Evolutionary conservation across 1,140 invertebrate genomes (phyloP), one percentile per base, ranked within the genome.

Genomic region (Ditylenchus dipsaci): DNA sequence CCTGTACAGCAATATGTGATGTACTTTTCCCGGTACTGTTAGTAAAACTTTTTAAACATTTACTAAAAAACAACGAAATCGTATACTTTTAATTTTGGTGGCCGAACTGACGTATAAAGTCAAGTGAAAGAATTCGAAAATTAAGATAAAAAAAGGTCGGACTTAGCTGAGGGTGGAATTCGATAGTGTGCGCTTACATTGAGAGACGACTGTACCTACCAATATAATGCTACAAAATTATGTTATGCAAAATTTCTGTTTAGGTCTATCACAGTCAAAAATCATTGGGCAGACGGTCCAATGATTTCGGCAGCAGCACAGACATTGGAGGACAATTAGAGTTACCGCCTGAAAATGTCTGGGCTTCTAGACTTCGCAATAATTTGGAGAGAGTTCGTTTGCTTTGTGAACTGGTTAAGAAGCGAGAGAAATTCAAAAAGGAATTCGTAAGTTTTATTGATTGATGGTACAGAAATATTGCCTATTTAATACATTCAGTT

Each of bases 401-500:
- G 19, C 53, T 76, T 13, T 30, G 74, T 33, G 75, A 77, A 65
- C 19, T 76, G 56, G 47, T 71, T 0, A 76, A 76, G 56, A 77
- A 76, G 29, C 76, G 75, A 13, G 76, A 76, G 27, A 77, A 76
- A 45, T 49, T 68, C 38, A 76, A 77, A 66, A 38, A 33, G 26
- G 74, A 77, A 43, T 47, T 42, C 0, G 60, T 76, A 63, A 75
- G 64, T 13, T 73, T 70, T 5, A 38, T 65, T 66, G 1, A 5
- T 63, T 59, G 15, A n/a, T 17, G 33, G 3, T 38, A 38, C 3
- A 38, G 33, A 5, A 38, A 5, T 38, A 53, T 53, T 53, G 69
- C 5, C 13, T 7, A 26, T 69, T 69, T 67, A 13, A 9, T 70
- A 27, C 23, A 0, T 71, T 66, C 27, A 71, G 62, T 43, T 71